Conservation (phyloP, 2,113 vertebrate genomes). For the Cyprinodon tularosa region DNA sequence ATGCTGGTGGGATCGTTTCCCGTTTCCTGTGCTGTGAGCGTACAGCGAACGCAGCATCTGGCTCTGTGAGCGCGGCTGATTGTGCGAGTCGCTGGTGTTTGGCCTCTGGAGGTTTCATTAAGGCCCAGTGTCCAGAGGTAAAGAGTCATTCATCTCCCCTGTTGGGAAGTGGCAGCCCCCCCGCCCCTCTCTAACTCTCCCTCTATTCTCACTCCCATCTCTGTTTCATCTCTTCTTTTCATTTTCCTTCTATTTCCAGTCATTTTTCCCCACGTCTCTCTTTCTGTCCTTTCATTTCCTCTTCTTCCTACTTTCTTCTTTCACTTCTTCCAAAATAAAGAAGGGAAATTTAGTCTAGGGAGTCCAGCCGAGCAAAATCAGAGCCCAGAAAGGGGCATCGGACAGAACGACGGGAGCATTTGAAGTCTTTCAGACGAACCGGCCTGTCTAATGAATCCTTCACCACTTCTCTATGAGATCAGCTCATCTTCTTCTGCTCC, state of each 20-base stretch:
- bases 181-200: constrained; percentile 19
- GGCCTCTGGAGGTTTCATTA: constrained; percentile 86
- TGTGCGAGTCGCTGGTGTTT: constrained; percentile 77
- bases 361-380: constrained; percentile 9
- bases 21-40: constrained; percentile 11
- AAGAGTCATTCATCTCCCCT: constrained; percentile 84
- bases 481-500: constrained; percentile 57
- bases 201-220: constrained; percentile 39
- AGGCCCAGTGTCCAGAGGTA: constrained; percentile 82
- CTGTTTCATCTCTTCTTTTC: constrained; percentile 34
- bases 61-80: constrained; percentile 29
- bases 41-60: constrained; percentile 19
- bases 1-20: neutral
- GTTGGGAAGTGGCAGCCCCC: constrained; percentile 78
- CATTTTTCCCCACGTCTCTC: constrained; percentile 25
- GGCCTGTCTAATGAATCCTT: constrained; percentile 82
- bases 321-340: constrained; percentile 21
- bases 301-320: constrained; percentile 32
- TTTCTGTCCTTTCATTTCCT: constrained; percentile 43
- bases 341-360: constrained; percentile 16
- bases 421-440: constrained; percentile 78
- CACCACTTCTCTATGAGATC: constrained; percentile 67
- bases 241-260: constrained; percentile 29
- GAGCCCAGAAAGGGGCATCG: neutral
- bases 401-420: constrained; percentile 61